A percentile compares a stretch with the other conserved stretches of the same genome.
These are phyloP conservation scores for Coptodon bakossiorum DNA, from an alignment of 2,113 vertebrate genomes.

Conservation along the genomic window DNA sequence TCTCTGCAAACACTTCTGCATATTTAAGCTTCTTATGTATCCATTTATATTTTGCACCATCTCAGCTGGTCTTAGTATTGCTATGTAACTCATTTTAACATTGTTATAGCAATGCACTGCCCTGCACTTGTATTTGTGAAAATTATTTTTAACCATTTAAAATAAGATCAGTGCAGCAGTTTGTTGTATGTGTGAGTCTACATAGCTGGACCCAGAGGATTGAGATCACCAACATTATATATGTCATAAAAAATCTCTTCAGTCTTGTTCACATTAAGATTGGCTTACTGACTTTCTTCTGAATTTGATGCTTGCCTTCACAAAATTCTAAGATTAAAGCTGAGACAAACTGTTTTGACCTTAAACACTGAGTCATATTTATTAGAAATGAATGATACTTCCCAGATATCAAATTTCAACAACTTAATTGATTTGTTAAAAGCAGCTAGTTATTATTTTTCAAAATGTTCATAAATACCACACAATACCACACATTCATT, in stretches of 20 bases:
- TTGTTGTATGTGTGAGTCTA: background rate
- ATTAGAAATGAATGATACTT: too few relatives aligned
- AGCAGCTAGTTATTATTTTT: too few relatives aligned
- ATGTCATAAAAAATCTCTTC: background rate
- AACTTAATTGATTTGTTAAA: too few relatives aligned
- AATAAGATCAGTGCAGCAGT: background rate
- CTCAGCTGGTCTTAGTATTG: rapidly evolving
- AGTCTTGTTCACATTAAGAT: too few relatives aligned
- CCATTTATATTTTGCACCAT: rapidly evolving
- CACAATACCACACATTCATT: too few relatives aligned
- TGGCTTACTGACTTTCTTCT: too few relatives aligned
- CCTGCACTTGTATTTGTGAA: background rate
- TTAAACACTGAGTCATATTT: too few relatives aligned
- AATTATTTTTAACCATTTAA: background rate
- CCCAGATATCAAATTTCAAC: too few relatives aligned
- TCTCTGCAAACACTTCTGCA: background rate
- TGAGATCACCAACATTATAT: background rate
- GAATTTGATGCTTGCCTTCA: too few relatives aligned
- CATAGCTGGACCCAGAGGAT: background rate
- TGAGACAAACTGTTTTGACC: too few relatives aligned
- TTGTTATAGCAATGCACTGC: background rate
- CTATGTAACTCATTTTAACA: background rate
- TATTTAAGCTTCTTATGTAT: background rate
- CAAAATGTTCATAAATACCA: too few relatives aligned
- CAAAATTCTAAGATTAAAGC: too few relatives aligned